A percentile compares a stretch with the other conserved stretches of the same genome.
These are phyloP conservation scores for Apamea crenata DNA, from an alignment of 2,888 invertebrate genomes.

Conservation along the genomic window DNA sequence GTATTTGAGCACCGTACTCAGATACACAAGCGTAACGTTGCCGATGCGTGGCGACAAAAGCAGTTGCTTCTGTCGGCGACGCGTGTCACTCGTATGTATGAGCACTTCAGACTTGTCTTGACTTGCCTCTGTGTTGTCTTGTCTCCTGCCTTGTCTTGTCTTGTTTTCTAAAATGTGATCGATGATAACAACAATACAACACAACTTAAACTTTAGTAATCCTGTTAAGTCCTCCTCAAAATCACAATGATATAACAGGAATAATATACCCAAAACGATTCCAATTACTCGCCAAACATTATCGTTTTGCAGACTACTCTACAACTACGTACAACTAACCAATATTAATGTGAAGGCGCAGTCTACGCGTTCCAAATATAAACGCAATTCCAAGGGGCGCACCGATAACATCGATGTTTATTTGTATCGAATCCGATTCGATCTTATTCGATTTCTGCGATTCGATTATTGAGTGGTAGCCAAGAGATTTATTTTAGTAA, in stretches of 20 bases:
- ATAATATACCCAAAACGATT: background rate
- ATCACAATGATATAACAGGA: background rate
- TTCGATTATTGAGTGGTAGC: constrained; percentile 49
- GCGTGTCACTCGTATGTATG: too few relatives aligned
- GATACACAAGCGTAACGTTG: too few relatives aligned
- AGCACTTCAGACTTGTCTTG: too few relatives aligned
- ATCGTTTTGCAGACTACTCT: background rate
- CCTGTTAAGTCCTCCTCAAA: background rate
- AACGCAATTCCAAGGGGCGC: constrained; percentile 51
- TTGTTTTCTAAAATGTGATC: too few relatives aligned
- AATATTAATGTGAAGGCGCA: constrained; percentile 52
- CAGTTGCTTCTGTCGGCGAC: too few relatives aligned
- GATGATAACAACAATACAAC: background rate
- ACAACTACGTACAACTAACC: constrained; percentile 38
- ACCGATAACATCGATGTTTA: constrained; percentile 54
- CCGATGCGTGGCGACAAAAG: too few relatives aligned
- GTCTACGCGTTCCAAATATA: constrained; percentile 57
- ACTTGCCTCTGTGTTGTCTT: too few relatives aligned
- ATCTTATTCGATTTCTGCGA: constrained; percentile 47
- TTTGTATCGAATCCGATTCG: constrained; percentile 45
- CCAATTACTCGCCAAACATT: constrained; percentile 7
- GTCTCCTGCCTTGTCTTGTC: too few relatives aligned
- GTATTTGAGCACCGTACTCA: background rate
- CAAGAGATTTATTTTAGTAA: constrained; percentile 53
- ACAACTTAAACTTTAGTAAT: background rate